Conservation (phyloP, 2,113 vertebrate genomes). For the Brachyhypopomus occidentalis region DNA sequence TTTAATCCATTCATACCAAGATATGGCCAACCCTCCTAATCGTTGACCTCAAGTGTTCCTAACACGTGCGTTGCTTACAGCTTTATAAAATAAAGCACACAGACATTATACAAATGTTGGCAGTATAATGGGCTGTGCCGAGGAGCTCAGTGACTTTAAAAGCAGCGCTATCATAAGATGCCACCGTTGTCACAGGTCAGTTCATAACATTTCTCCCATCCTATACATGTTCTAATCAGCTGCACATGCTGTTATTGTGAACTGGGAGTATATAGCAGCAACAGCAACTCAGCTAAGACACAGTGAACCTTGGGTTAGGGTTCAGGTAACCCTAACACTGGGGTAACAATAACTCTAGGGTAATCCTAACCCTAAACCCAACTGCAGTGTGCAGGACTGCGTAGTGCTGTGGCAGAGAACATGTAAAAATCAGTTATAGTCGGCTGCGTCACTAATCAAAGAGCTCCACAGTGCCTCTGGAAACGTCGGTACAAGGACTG, state of each 20-base stretch:
- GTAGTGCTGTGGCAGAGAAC: neutral
- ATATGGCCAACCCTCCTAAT: neutral
- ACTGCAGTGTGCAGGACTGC: neutral
- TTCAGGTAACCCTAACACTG: no score
- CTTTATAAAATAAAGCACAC: neutral
- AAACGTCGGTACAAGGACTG: no score
- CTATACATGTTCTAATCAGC: neutral
- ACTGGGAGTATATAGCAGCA: neutral
- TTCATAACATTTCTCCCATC: neutral
- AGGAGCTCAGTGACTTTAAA: neutral
- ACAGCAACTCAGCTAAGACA: neutral
- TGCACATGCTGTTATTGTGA: neutral
- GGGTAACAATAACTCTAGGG: no score
- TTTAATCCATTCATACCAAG: neutral
- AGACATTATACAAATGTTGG: neutral
- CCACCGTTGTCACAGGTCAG: neutral
- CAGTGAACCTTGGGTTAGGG: no score
- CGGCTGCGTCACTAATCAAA: no score
- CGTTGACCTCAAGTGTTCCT: neutral
- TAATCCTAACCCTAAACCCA: neutral
- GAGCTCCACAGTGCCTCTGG: no score
- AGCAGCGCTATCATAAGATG: neutral
- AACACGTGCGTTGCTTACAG: neutral
- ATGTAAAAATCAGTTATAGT: no score
- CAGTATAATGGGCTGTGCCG: neutral